These are phyloP conservation scores for Henricia sp. DNA, from an alignment of 53 echinoderm and acorn worm species.

Conservation along the genomic window DNA sequence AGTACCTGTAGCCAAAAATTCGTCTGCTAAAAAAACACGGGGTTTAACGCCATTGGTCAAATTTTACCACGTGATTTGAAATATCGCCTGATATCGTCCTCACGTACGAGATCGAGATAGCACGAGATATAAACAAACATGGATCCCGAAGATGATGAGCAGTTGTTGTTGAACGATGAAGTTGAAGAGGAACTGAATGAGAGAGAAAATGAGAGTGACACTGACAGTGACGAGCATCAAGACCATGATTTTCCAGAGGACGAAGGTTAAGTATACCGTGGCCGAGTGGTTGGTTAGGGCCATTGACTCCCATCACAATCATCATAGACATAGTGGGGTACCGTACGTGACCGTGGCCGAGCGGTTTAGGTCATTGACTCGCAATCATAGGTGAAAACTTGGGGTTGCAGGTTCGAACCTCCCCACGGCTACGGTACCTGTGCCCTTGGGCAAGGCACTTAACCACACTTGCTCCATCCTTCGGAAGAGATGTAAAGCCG, in stretches of 20 bases:
- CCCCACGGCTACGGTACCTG: no score
- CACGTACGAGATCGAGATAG: background rate
- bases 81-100: background rate
- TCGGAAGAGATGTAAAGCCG: no score
- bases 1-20: background rate
- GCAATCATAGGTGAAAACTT: no score
- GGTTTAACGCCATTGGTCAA: slow-evolving; percentile 39
- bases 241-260: slow-evolving; percentile 20
- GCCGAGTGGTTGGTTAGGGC: no score
- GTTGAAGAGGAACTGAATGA: slow-evolving; percentile 21
- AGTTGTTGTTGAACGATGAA: slow-evolving; percentile 11
- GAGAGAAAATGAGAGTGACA: slow-evolving; percentile 44
- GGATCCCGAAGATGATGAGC: slow-evolving; percentile 53
- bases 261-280: no score
- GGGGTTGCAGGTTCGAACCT: no score
- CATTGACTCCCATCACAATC: no score
- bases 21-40: slow-evolving; percentile 59
- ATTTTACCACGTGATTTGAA: slow-evolving; percentile 21
- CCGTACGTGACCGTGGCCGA: no score
- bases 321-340: no score
- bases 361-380: no score
- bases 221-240: slow-evolving; percentile 19
- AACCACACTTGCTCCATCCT: no score
- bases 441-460: no score
- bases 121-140: slow-evolving; percentile 26